A percentile compares a stretch with the other conserved stretches of the same genome.
Evolutionary conservation across 1,140 invertebrate genomes (phyloP).

Genomic region (Sesamia nonagrioides): DNA sequence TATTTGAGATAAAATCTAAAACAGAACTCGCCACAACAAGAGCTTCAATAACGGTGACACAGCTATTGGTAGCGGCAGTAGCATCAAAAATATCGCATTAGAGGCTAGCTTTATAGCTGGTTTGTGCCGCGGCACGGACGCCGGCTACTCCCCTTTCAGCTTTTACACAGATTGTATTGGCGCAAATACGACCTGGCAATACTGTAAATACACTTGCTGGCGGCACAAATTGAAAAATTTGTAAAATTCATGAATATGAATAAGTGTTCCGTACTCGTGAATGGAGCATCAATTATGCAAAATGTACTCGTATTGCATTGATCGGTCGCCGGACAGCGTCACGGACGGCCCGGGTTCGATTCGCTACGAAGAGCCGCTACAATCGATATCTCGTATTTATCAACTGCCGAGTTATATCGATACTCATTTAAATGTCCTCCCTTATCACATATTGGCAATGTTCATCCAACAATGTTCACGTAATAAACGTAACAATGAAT

Average conservation of each 20-base stretch:
- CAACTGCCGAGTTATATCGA: slow-evolving; percentile 55
- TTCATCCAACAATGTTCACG: slow-evolving; percentile 54
- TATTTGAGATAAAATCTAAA: slow-evolving; percentile 31
- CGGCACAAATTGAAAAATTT: slow-evolving; percentile 85
- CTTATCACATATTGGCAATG: slow-evolving; percentile 57
- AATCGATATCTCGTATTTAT: slow-evolving; percentile 68
- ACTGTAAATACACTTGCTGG: slow-evolving; percentile 82
- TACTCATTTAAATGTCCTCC: slow-evolving; percentile 55
- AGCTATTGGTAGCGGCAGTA: slow-evolving; percentile 57
- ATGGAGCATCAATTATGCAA: slow-evolving; percentile 86
- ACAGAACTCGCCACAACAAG: slow-evolving; percentile 25
- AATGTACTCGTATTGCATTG: slow-evolving; percentile 81
- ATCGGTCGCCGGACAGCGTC: slow-evolving; percentile 61
- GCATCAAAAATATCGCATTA: slow-evolving; percentile 76
- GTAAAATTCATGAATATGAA: slow-evolving; percentile 87
- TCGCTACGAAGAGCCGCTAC: slow-evolving; percentile 58
- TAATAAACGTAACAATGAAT: slow-evolving; percentile 56
- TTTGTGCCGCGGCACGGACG: slow-evolving; percentile 57
- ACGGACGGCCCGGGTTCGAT: slow-evolving; percentile 68
- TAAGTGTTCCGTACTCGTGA: slow-evolving; percentile 80
- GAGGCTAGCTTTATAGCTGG: slow-evolving; percentile 69
- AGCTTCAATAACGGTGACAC: slow-evolving; percentile 63
- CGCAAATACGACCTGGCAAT: slow-evolving; percentile 74
- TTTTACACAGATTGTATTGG: slow-evolving; percentile 82
- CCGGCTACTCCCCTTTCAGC: slow-evolving; percentile 63